Percentiles rank a stretch among this genome's conserved stretches.
Conservation (phyloP, 2,113 vertebrate genomes). For the Neolamprologus kungweensis region DNA sequence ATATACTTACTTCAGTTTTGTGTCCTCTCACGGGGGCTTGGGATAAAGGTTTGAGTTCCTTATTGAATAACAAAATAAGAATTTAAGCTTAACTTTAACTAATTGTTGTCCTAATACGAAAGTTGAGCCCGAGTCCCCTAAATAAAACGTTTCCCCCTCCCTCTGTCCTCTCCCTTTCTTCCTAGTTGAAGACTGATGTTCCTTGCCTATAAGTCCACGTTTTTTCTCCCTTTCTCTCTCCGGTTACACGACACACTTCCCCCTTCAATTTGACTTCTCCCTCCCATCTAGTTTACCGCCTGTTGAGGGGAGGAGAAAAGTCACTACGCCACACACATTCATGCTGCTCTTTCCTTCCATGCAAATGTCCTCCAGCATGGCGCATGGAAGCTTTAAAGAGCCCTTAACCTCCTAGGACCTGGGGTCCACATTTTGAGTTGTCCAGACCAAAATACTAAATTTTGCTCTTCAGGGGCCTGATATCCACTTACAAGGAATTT, state of each 20-base stretch:
- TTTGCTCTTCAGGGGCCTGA: not conserved
- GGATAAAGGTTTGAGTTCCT: not conserved
- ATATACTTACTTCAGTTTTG: constrained; percentile 32
- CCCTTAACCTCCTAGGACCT: not conserved
- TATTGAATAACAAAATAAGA: not conserved
- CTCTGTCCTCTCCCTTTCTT: not conserved
- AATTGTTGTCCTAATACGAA: not conserved
- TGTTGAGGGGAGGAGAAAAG: constrained; percentile 5
- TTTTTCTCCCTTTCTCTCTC: not conserved
- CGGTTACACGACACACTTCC: constrained; percentile 10
- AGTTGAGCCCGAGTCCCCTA: not conserved
- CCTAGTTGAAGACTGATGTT: not conserved
- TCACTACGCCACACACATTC: not conserved
- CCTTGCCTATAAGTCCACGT: not conserved
- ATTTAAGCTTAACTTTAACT: not conserved
- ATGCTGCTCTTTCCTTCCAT: not conserved
- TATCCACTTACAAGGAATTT: not conserved
- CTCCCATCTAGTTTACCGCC: constrained; percentile 19
- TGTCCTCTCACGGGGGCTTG: not conserved
- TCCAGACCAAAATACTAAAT: not conserved
- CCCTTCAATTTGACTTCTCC: constrained; percentile 47
- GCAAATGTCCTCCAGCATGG: not conserved
- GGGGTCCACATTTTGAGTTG: not conserved
- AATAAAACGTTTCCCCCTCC: not conserved
- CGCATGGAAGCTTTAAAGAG: not conserved